Percentiles rank a stretch among this genome's conserved stretches.
Conservation (phyloP, 2,113 vertebrate genomes). For the Varanus komodoensis region DNA sequence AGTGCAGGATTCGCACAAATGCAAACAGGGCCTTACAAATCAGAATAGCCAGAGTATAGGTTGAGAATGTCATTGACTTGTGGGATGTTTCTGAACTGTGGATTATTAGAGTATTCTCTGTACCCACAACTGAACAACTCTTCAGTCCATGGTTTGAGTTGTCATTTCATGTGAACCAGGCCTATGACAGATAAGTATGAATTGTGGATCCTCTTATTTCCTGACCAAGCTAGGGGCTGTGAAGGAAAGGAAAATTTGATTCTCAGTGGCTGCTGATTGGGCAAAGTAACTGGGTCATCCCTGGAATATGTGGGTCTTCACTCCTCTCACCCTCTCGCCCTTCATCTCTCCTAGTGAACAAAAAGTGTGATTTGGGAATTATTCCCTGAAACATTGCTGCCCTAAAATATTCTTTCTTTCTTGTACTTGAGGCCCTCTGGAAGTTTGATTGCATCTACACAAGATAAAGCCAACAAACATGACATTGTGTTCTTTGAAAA, state of each 20-base stretch:
- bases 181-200: not conserved
- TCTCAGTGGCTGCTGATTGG: not conserved
- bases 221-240: not conserved
- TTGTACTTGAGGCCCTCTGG: constrained; percentile 87
- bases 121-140: no score
- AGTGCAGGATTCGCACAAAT: no score
- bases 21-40: no score
- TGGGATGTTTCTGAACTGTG: no score
- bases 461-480: constrained; percentile 91
- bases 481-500: constrained; percentile 96
- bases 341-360: not conserved
- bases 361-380: not conserved
- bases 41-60: no score
- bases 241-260: not conserved
- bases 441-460: constrained; percentile 89
- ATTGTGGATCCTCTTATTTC: not conserved
- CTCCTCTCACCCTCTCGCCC: no score
- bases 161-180: no score
- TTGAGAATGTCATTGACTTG: no score
- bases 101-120: no score
- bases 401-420: not conserved
- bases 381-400: not conserved
- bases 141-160: no score
- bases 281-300: not conserved
- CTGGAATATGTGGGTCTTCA: not conserved